Evolutionary conservation across 2,113 vertebrate species (phyloP).

Genomic region (Urocolius indicus): DNA sequence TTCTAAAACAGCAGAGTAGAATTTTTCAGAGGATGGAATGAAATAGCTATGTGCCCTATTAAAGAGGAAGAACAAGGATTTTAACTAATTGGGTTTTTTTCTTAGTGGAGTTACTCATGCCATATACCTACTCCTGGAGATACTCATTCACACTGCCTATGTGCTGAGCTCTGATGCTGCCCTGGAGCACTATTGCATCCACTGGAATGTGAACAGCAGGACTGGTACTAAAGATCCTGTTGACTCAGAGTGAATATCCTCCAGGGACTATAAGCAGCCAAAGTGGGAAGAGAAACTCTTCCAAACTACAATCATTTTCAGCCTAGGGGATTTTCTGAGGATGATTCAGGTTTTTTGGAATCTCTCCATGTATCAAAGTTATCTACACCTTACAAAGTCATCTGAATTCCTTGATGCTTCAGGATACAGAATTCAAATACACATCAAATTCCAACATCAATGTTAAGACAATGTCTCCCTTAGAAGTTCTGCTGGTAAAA

Average conservation of each 20-base stretch:
- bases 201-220: neutral
- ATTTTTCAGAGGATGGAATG: neutral
- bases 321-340: neutral
- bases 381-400: neutral
- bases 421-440: neutral
- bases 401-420: neutral
- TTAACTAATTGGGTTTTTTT: neutral
- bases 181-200: neutral
- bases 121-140: neutral
- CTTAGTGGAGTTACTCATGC: neutral
- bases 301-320: neutral
- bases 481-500: neutral
- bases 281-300: neutral
- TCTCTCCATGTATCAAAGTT: neutral
- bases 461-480: neutral
- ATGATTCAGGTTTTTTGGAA: neutral
- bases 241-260: neutral
- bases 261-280: neutral
- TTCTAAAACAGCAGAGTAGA: neutral
- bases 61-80: neutral
- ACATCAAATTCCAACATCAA: neutral
- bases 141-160: fast-evolving
- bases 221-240: neutral
- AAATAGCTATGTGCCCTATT: neutral
- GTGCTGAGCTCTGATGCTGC: neutral